Conservation (phyloP, 1,140 invertebrate species). For the Dendroctonus ponderosae region DNA sequence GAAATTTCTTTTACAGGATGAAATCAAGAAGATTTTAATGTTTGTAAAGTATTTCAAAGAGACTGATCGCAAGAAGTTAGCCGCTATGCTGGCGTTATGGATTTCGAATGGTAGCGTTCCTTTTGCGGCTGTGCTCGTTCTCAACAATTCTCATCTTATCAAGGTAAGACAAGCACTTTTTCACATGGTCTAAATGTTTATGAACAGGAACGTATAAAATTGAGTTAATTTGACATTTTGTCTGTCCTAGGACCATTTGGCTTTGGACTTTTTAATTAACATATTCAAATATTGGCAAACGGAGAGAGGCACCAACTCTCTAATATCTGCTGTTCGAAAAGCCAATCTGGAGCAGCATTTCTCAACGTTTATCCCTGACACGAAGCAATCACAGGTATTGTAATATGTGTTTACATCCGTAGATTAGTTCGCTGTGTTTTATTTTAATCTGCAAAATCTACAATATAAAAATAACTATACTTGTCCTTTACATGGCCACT, state of each 20-base stretch:
- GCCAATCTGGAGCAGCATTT: constrained; percentile 84
- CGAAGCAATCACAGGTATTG: constrained; percentile 82
- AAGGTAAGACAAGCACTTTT: constrained; percentile 54
- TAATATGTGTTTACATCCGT: too few species aligned
- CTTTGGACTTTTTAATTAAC: constrained; percentile 88
- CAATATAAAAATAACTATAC: too few species aligned
- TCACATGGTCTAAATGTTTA: neutral
- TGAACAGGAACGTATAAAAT: neutral
- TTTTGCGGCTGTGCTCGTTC: constrained; percentile 77
- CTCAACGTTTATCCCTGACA: constrained; percentile 90
- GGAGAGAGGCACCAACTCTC: constrained; percentile 82
- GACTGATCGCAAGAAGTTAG: constrained; percentile 85
- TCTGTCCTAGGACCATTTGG: constrained; percentile 71
- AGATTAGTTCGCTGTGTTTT: too few species aligned
- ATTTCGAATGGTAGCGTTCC: constrained; percentile 85
- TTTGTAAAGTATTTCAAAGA: constrained; percentile 94
- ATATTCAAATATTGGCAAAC: constrained; percentile 89
- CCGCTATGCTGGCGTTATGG: constrained; percentile 91
- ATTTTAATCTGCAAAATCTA: too few species aligned
- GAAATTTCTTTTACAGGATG: constrained; percentile 79
- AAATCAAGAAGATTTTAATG: constrained; percentile 93
- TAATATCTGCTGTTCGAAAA: constrained; percentile 83
- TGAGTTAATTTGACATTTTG: neutral
- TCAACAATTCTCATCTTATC: constrained; percentile 88
- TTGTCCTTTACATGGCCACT: too few species aligned